Percentiles rank a stretch among this genome's conserved stretches.
phyloP scores from a whole-genome alignment of 1,140 invertebrate genomes.

The Maniola jurtina region DNA sequence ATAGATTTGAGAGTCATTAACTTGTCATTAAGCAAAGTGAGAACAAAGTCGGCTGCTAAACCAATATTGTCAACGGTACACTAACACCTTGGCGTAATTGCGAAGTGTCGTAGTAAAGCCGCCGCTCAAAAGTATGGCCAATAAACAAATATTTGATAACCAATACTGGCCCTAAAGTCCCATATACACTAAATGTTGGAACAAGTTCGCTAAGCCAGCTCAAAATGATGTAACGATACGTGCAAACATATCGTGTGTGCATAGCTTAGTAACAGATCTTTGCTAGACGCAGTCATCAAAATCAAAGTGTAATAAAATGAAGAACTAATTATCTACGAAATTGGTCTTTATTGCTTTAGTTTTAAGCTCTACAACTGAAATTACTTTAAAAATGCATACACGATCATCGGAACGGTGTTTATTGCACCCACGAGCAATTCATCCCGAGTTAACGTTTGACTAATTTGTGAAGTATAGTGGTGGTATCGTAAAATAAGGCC shows the following conservation, averaged over 20 bases:
- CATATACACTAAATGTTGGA: slow-evolving; percentile 71
- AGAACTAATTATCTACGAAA: slow-evolving; percentile 9
- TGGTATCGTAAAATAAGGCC: slow-evolving; percentile 57
- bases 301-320: slow-evolving; percentile 34
- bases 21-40: no score
- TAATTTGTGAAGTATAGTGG: slow-evolving; percentile 75
- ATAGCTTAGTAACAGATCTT: slow-evolving; percentile 71
- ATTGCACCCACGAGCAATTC: slow-evolving; percentile 73
- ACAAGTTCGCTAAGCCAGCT: slow-evolving; percentile 63
- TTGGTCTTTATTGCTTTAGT: slow-evolving; percentile 16
- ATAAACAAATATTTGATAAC: slow-evolving; percentile 70
- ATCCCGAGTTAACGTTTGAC: slow-evolving; percentile 72
- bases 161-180: slow-evolving; percentile 69
- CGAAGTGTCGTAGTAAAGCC: slow-evolving; percentile 56
- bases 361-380: slow-evolving; percentile 17
- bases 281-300: slow-evolving; percentile 33
- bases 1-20: no score
- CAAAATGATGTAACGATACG: slow-evolving; percentile 70
- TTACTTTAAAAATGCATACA: slow-evolving; percentile 51
- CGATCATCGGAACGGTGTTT: slow-evolving; percentile 62
- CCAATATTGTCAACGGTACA: slow-evolving; percentile 45
- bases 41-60: slow-evolving; percentile 12
- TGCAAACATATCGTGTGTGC: slow-evolving; percentile 68
- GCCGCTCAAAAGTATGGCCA: slow-evolving; percentile 56
- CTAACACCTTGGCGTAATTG: slow-evolving; percentile 59